A percentile compares a stretch with the other conserved stretches of the same genome.
phyloP scores from a whole-genome alignment of 92 coral and sea anemone species.

The Zoanthus sociatus region DNA sequence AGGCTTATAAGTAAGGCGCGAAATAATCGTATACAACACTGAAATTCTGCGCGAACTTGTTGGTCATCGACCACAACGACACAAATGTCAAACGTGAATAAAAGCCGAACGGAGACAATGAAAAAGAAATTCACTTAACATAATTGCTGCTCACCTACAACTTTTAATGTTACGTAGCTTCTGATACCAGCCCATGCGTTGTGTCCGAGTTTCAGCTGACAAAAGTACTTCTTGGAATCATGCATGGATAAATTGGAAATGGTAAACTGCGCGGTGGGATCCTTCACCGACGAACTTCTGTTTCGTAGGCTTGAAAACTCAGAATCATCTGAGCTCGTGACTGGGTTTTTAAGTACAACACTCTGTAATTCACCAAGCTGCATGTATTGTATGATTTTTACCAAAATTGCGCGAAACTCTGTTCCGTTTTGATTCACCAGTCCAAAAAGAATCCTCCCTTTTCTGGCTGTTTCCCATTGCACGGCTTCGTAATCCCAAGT shows the following conservation, averaged over 20 bases:
- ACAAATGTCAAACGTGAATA: conserved; percentile 9
- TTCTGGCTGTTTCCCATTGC: not conserved
- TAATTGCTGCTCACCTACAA: conserved; percentile 16
- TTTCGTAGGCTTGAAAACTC: conserved; percentile 33
- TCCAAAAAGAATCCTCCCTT: conserved; percentile 28
- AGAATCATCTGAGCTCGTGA: not conserved
- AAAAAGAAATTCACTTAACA: not conserved
- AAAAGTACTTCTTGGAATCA: conserved; percentile 22
- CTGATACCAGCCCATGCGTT: not conserved
- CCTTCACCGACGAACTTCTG: conserved; percentile 25
- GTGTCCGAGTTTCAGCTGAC: conserved; percentile 15
- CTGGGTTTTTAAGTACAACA: conserved; percentile 22
- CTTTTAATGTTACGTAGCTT: conserved; percentile 7
- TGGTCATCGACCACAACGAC: conserved; percentile 1
- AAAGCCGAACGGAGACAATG: not conserved
- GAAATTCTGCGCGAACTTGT: not conserved
- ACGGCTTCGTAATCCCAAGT: conserved; percentile 17
- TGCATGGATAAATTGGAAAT: not conserved
- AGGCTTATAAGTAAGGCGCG: not conserved
- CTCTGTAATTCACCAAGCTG: not conserved
- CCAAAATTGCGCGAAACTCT: conserved; percentile 18
- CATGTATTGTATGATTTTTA: conserved; percentile 18
- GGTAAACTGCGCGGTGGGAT: conserved; percentile 24
- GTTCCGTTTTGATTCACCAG: conserved; percentile 17
- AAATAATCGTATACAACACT: conserved; percentile 1